phyloP scores from a whole-genome alignment of 2,797 vertebrate genomes.

The Schizothorax lantsangensis region DNA sequence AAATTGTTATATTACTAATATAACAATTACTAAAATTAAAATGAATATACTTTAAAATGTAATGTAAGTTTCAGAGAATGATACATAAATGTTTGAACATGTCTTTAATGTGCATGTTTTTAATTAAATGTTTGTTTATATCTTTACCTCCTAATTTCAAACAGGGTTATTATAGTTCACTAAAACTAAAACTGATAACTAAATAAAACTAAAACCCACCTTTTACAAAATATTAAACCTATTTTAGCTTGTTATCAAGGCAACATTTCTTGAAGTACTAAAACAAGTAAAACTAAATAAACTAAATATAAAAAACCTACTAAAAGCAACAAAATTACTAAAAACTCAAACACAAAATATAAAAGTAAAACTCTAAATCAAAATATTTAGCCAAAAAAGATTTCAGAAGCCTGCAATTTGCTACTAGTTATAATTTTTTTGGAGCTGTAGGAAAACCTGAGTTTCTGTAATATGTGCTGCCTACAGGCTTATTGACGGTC shows the following conservation, averaged over 20 bases:
- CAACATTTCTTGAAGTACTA: neutral
- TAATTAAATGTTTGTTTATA: too few relatives aligned
- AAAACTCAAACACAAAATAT: too few relatives aligned
- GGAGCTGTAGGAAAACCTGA: neutral
- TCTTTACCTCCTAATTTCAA: too few relatives aligned
- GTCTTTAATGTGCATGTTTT: too few relatives aligned
- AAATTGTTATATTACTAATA: too few relatives aligned
- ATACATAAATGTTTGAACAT: too few relatives aligned
- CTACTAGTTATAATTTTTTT: neutral
- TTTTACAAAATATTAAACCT: neutral
- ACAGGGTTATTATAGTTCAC: too few relatives aligned
- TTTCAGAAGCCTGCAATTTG: neutral
- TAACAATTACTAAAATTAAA: too few relatives aligned
- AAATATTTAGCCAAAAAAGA: too few relatives aligned
- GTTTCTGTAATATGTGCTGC: neutral
- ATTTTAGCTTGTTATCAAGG: neutral
- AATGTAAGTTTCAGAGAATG: too few relatives aligned
- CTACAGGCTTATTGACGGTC: constrained; percentile 11
- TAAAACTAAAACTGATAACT: neutral
- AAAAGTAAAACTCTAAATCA: neutral
- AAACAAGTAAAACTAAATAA: neutral
- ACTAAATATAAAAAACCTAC: neutral
- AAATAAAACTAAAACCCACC: neutral
- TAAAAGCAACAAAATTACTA: neutral
- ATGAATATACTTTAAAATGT: too few relatives aligned